phyloP scores from a whole-genome alignment of 1,140 invertebrate species.

The Rhyzopertha dominica region DNA sequence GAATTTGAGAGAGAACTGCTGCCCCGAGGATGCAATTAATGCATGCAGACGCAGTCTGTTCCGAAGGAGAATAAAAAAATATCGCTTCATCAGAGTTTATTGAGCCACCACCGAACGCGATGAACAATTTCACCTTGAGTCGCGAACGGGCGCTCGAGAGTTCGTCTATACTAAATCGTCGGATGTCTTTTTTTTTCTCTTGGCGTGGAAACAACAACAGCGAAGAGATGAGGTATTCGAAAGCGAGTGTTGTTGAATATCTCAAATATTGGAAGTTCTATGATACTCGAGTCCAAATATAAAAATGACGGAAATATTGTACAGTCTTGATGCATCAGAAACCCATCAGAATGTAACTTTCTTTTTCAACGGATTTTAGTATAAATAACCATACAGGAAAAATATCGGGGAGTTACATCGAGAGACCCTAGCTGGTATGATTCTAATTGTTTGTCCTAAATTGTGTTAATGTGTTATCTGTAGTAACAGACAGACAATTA shows the following conservation, averaged over 20 bases:
- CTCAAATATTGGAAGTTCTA: neutral
- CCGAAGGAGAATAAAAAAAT: constrained; percentile 20
- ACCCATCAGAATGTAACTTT: too few species aligned
- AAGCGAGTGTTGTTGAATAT: neutral
- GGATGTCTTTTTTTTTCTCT: neutral
- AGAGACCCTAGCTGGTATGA: too few species aligned
- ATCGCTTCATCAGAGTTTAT: constrained; percentile 22
- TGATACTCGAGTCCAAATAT: neutral
- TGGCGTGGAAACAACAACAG: neutral
- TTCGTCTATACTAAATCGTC: constrained; percentile 8
- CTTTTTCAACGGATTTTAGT: too few species aligned
- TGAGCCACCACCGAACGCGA: constrained; percentile 5
- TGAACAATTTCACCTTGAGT: constrained; percentile 21
- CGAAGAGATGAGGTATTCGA: constrained; percentile 1
- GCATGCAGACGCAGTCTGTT: constrained; percentile 22
- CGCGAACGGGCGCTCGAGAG: neutral
- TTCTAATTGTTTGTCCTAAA: too few species aligned
- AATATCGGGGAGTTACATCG: too few species aligned
- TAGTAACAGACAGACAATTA: too few species aligned
- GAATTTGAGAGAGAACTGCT: constrained; percentile 13
- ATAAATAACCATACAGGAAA: too few species aligned
- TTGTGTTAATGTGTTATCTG: too few species aligned
- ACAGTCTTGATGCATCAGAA: neutral
- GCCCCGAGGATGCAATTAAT: constrained; percentile 25
- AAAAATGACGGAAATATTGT: constrained; percentile 1